Conservation (phyloP, 23 tunicate genomes). For the Halocynthia aurantium region DNA sequence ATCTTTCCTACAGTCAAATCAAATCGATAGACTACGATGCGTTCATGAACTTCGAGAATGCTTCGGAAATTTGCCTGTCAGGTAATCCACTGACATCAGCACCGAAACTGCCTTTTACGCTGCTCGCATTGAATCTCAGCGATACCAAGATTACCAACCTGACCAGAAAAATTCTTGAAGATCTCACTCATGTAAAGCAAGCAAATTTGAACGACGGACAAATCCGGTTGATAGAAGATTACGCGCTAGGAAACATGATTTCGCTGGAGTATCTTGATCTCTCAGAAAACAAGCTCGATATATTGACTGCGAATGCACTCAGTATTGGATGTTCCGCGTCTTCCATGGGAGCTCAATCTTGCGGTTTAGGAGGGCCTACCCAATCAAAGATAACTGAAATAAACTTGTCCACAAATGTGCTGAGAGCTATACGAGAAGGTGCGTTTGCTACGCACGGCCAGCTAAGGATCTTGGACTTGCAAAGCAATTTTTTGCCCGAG, state of each 20-base stretch:
- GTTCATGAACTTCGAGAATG: slow-evolving; percentile 1
- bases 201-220: slow-evolving; percentile 14
- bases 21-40: slow-evolving; percentile 13
- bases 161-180: slow-evolving; percentile 11
- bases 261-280: slow-evolving; percentile 21
- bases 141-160: not conserved
- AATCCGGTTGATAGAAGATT: slow-evolving; percentile 15
- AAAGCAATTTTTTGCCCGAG: slow-evolving; percentile 13
- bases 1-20: slow-evolving; percentile 14
- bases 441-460: slow-evolving; percentile 25
- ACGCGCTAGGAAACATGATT: slow-evolving; percentile 2
- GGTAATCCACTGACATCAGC: slow-evolving; percentile 19
- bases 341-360: slow-evolving; percentile 9
- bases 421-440: not conserved
- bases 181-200: slow-evolving; percentile 1
- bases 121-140: slow-evolving; percentile 8
- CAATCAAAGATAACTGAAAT: not conserved
- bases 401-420: slow-evolving; percentile 17
- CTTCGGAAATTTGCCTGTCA: slow-evolving; percentile 20
- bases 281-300: slow-evolving; percentile 18
- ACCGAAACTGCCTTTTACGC: slow-evolving; percentile 11
- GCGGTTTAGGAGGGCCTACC: not conserved
- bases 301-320: slow-evolving; percentile 2
- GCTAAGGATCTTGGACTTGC: slow-evolving; percentile 2
- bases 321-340: slow-evolving; percentile 2